These are phyloP conservation scores for Apostichopus californicus DNA, from an alignment of 35 echinoderm and acorn worm species.

Conservation along the genomic window DNA sequence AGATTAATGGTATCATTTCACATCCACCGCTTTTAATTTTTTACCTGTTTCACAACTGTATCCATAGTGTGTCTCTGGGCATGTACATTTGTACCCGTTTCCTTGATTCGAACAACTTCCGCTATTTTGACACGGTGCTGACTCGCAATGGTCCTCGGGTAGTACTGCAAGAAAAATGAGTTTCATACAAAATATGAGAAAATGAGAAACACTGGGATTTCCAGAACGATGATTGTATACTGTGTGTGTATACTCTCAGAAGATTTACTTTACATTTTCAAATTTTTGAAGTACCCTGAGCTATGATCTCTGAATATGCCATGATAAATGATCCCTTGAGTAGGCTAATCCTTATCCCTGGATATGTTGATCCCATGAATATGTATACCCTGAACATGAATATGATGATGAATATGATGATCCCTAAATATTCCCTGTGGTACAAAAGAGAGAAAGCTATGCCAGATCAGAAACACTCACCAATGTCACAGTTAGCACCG, in stretches of 20 bases:
- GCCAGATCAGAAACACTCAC: constrained; percentile 32
- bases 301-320: too few relatives aligned
- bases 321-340: too few relatives aligned
- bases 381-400: not conserved
- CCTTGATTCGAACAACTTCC: not conserved
- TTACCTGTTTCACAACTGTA: constrained; percentile 45
- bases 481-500: constrained; percentile 55
- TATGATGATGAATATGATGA: not conserved
- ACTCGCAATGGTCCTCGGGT: constrained; percentile 18
- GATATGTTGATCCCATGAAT: constrained; percentile 14
- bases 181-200: not conserved
- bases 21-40: too few relatives aligned
- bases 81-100: constrained; percentile 26
- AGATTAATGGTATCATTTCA: too few relatives aligned
- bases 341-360: not conserved
- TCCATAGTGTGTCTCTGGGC: constrained; percentile 3
- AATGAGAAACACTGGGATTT: not conserved
- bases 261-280: too few relatives aligned
- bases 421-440: not conserved
- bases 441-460: not conserved
- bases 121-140: constrained; percentile 8
- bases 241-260: too few relatives aligned
- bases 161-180: not conserved
- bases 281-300: not conserved
- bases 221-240: too few relatives aligned